These are phyloP conservation scores for Cnemophilus loriae DNA, from an alignment of 2,113 vertebrate species.

Conservation along the genomic window DNA sequence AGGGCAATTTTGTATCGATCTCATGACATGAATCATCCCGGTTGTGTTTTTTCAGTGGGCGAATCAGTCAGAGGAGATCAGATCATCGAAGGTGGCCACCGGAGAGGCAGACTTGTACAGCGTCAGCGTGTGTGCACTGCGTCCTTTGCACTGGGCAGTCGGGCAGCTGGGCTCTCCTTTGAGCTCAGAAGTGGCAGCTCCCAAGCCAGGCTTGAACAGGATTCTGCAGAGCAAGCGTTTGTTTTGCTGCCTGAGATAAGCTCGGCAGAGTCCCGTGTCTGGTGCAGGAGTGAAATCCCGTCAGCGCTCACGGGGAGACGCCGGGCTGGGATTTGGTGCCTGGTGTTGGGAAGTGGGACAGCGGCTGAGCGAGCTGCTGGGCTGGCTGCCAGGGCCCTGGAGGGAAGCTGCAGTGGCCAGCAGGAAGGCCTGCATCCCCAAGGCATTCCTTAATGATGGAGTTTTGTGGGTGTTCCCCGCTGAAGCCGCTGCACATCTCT, in stretches of 20 bases:
- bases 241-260: neutral
- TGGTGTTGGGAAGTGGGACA: neutral
- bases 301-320: fast-evolving
- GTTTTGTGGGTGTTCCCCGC: fast-evolving
- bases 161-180: neutral
- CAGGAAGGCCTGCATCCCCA: neutral
- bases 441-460: neutral
- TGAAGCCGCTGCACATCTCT: fast-evolving
- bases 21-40: neutral
- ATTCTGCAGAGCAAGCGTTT: neutral
- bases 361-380: neutral
- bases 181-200: neutral
- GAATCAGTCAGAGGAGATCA: neutral
- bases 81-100: fast-evolving
- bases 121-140: fast-evolving
- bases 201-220: neutral
- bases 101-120: neutral
- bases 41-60: neutral
- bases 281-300: neutral
- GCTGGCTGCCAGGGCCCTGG: neutral
- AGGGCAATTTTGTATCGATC: neutral
- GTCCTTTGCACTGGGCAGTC: neutral
- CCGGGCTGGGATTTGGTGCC: neutral
- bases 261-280: neutral
- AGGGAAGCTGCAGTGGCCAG: neutral